Evolutionary conservation across 2,888 invertebrate genomes (phyloP).

Genomic region (Callimorpha dominula): DNA sequence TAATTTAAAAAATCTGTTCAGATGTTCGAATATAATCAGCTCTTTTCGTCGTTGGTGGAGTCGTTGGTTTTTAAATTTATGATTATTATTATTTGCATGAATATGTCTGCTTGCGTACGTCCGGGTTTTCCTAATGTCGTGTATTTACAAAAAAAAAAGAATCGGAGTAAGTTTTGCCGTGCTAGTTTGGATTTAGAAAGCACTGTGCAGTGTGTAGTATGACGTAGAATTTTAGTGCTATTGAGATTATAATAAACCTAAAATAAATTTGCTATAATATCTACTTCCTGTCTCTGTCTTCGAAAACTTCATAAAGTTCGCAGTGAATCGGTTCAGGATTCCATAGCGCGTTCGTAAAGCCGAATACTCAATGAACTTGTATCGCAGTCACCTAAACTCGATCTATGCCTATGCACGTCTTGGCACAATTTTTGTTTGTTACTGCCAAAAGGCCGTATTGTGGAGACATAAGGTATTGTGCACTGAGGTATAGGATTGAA

Average conservation of each 20-base stretch:
- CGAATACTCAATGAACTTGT: constrained; percentile 33
- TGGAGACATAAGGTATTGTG: constrained; percentile 33
- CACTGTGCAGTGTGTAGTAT: no score
- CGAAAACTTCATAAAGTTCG: constrained; percentile 22
- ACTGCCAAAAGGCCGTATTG: constrained; percentile 44
- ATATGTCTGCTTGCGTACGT: no score
- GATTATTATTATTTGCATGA: no score
- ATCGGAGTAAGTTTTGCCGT: no score
- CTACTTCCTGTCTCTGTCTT: background rate
- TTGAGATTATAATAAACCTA: background rate
- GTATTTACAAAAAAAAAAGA: no score
- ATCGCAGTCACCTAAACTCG: constrained; percentile 40
- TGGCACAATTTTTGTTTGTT: constrained; percentile 45
- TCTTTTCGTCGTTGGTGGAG: no score
- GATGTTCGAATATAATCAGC: no score
- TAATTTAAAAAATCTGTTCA: no score
- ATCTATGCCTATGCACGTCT: constrained; percentile 37
- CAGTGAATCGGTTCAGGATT: background rate
- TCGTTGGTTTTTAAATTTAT: no score
- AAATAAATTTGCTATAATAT: background rate
- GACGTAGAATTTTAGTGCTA: no score
- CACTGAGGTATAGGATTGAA: background rate
- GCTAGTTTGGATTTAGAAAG: no score
- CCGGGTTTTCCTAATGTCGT: no score
- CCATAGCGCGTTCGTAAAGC: constrained; percentile 8